Evolutionary conservation across 2,797 vertebrate genomes (phyloP), one percentile per base, ranked within the genome.

Genomic region (Poecilia velifera): DNA sequence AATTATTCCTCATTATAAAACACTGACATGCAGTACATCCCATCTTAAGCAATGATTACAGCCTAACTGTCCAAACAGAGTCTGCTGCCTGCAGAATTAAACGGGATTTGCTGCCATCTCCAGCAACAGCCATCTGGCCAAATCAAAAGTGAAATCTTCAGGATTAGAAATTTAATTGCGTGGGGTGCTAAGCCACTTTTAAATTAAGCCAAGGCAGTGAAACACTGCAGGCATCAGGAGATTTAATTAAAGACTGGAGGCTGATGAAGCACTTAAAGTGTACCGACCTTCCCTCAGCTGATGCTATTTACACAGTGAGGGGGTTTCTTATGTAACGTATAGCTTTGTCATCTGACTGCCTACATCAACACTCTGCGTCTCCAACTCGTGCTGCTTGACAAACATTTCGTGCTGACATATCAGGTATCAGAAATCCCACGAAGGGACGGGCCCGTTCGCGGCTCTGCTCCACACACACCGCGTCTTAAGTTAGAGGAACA

Each of bases 271-370:
- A 70, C 80, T 83, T 78, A 73, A 80, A 81, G 49, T 66, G 53
- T 0, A 22, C 2, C 2, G 66, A 77, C 72, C 83, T 77, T 76
- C 53, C 66, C 62, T 72, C 46, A 34, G 43, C 47, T 41, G 75
- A 47, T 78, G 79, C 87, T 83, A 78, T 89, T 87, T 86, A 83
- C 86, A 78, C 82, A 87, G 84, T 49, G 80, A 84, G 83, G 76
- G 66, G 74, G 81, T 43, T 79, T 88, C 84, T 92, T 89, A 88
- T 85, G 89, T 90, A 90, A 94, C 43, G 34, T 90, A 85, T 88
- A 89, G 88, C 84, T 89, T 85, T 78, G 83, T 90, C 88, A 86
- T 88, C 91, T 82, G 88, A 87, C 91, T 82, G 85, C 91, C 84
- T 84, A 79, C 89, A 87, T 85, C 90, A 87, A 25, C 84, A 86